These are phyloP conservation scores for Sceliomorpha sp. DNA, from an alignment of 2,888 invertebrate species.

Conservation along the genomic window DNA sequence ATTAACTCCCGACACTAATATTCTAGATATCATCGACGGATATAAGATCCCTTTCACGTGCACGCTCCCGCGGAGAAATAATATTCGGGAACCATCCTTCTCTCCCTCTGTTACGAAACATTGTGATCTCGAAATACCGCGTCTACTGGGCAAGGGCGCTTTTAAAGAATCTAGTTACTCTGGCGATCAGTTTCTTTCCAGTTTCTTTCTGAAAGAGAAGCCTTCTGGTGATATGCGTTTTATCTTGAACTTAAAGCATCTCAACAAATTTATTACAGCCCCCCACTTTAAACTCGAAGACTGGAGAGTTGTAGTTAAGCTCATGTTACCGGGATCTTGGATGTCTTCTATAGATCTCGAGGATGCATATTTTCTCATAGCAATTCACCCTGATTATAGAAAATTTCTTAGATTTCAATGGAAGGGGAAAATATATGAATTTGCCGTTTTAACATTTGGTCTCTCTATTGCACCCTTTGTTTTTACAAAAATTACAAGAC, in stretches of 20 bases:
- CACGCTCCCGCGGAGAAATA: no score
- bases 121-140: slow-evolving; percentile 11
- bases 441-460: slow-evolving; percentile 10
- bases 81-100: not conserved
- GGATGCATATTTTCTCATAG: no score
- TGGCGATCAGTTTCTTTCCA: slow-evolving; percentile 15
- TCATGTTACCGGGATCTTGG: slow-evolving; percentile 19
- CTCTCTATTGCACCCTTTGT: no score
- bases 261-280: slow-evolving; percentile 24
- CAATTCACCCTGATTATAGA: no score
- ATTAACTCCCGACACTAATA: slow-evolving; percentile 13
- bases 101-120: not conserved
- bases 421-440: no score
- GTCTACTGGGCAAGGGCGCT: slow-evolving; percentile 15
- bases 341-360: slow-evolving; percentile 28
- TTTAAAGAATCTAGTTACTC: slow-evolving; percentile 22
- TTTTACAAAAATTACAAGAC: no score
- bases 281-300: slow-evolving; percentile 43
- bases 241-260: slow-evolving; percentile 26
- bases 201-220: no score
- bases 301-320: no score
- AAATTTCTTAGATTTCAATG: no score
- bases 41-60: slow-evolving; percentile 23
- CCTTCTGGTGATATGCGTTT: no score
- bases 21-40: slow-evolving; percentile 5